phyloP scores from a whole-genome alignment of 2,113 vertebrate genomes.

The Galbula dea region DNA sequence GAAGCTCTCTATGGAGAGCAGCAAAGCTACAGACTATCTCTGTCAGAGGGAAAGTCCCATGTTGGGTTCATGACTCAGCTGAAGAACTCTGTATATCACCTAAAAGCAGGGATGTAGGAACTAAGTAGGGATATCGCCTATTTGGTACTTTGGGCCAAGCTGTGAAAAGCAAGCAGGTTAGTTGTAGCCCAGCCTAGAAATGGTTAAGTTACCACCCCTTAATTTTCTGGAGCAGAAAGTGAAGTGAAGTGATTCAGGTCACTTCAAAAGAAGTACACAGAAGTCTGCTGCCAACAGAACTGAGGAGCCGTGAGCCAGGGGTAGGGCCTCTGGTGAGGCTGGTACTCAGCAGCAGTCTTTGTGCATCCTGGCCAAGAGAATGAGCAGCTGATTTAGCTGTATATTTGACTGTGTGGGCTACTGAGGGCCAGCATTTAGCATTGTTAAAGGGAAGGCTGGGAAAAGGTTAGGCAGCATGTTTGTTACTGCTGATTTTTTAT shows the following conservation, averaged over 20 bases:
- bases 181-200: background rate
- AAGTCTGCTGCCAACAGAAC: background rate
- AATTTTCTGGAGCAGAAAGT: background rate
- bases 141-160: background rate
- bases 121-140: fast-evolving
- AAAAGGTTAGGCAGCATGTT: background rate
- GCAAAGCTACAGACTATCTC: background rate
- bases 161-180: background rate
- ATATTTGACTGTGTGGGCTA: background rate
- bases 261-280: background rate
- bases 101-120: background rate
- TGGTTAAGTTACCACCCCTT: background rate
- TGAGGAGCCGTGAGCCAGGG: background rate
- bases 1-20: background rate
- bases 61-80: background rate
- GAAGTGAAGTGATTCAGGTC: background rate
- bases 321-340: background rate
- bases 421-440: constrained; percentile 5
- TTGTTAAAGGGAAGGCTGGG: background rate
- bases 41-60: background rate
- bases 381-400: constrained; percentile 33
- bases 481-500: background rate
- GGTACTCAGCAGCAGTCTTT: background rate
- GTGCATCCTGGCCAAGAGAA: background rate
- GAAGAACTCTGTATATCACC: background rate